A percentile compares a stretch with the other conserved stretches of the same genome.
phyloP scores from a whole-genome alignment of 2,113 vertebrate species.

The Eretmochelys imbricata region DNA sequence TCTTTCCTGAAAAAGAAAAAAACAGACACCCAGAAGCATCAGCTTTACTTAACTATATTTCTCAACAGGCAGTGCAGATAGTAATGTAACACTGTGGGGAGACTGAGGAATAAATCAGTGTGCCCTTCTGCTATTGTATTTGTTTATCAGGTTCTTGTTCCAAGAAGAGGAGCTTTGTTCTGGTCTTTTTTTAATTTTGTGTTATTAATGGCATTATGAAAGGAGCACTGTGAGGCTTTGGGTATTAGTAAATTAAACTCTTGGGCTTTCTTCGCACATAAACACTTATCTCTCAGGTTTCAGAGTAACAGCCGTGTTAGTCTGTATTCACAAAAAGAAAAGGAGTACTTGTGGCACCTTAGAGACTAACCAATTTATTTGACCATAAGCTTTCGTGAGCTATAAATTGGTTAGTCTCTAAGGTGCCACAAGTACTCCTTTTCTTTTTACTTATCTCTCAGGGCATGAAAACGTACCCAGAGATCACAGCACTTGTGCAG shows the following conservation, averaged over 20 bases:
- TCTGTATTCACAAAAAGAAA: too few species aligned
- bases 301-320: too few species aligned
- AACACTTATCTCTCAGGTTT: background rate
- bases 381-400: too few species aligned
- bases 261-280: background rate
- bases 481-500: background rate
- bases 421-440: too few species aligned
- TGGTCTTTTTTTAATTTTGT: background rate
- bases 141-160: background rate
- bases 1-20: constrained; percentile 1
- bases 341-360: too few species aligned
- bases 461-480: background rate
- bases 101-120: background rate
- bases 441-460: background rate
- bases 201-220: background rate
- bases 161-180: background rate
- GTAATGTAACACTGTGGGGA: background rate
- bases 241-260: background rate
- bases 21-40: background rate
- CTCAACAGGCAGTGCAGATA: too few species aligned
- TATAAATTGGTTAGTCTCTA: too few species aligned
- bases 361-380: too few species aligned
- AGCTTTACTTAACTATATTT: background rate
- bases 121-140: background rate
- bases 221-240: background rate